Percentiles rank a stretch among this genome's conserved stretches.
Conservation (phyloP, 2,113 vertebrate species). For the Mirounga angustirostris region DNA sequence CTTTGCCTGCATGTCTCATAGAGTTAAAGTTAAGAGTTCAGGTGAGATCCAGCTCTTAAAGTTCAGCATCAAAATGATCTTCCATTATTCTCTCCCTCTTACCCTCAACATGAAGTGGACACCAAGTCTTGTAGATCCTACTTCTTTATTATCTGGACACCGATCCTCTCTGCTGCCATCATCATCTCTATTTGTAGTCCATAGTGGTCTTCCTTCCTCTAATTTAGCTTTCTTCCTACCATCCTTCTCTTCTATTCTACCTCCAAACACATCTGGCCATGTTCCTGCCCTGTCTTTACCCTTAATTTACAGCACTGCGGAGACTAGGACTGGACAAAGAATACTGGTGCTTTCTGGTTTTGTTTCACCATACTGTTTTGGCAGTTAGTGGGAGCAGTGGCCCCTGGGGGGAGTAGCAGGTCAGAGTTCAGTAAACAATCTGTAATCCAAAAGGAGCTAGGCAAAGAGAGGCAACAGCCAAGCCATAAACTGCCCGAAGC, state of each 20-base stretch:
- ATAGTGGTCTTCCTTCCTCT: background rate
- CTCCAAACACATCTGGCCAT: background rate
- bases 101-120: background rate
- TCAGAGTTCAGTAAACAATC: background rate
- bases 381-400: background rate
- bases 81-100: background rate
- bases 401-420: background rate
- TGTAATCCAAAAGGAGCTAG: background rate
- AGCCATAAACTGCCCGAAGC: background rate
- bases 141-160: background rate
- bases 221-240: background rate
- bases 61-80: background rate
- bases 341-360: background rate
- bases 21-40: background rate
- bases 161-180: background rate
- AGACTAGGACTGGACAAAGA: background rate
- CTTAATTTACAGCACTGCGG: background rate
- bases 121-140: background rate
- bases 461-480: background rate
- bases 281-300: background rate
- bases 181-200: background rate
- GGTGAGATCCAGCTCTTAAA: too few species aligned
- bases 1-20: background rate
- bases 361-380: background rate
- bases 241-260: background rate